phyloP scores from a whole-genome alignment of 2,888 invertebrate genomes.

The Lycocerus yunnanus region DNA sequence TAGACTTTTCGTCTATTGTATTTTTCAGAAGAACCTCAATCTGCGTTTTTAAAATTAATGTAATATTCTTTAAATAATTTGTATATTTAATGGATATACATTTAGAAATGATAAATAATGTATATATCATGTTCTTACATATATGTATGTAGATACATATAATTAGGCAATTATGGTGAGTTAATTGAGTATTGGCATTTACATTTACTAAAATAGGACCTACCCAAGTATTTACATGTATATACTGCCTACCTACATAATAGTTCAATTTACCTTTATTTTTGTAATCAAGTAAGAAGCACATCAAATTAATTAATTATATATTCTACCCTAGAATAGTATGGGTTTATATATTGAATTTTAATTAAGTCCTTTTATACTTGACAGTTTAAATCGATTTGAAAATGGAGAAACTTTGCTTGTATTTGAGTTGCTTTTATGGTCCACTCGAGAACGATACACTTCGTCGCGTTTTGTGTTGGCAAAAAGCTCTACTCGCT shows the following conservation, averaged over 20 bases:
- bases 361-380: not conserved
- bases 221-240: too few species aligned
- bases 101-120: not conserved
- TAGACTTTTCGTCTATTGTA: not conserved
- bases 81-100: not conserved
- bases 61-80: not conserved
- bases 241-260: not conserved
- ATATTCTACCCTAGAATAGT: not conserved
- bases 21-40: too few species aligned
- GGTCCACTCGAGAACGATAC: slow-evolving; percentile 29
- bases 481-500: slow-evolving; percentile 32
- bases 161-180: too few species aligned
- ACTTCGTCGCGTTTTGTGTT: slow-evolving; percentile 34
- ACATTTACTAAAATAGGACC: not conserved
- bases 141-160: too few species aligned
- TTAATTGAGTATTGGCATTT: not conserved
- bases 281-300: not conserved
- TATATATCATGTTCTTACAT: not conserved
- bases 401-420: slow-evolving; percentile 23
- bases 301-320: not conserved
- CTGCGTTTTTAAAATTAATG: not conserved
- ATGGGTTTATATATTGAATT: not conserved
- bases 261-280: not conserved
- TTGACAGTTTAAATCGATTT: slow-evolving; percentile 14
- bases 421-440: slow-evolving; percentile 24